phyloP scores from a whole-genome alignment of 2,113 vertebrate species.

The Tamias sibiricus region DNA sequence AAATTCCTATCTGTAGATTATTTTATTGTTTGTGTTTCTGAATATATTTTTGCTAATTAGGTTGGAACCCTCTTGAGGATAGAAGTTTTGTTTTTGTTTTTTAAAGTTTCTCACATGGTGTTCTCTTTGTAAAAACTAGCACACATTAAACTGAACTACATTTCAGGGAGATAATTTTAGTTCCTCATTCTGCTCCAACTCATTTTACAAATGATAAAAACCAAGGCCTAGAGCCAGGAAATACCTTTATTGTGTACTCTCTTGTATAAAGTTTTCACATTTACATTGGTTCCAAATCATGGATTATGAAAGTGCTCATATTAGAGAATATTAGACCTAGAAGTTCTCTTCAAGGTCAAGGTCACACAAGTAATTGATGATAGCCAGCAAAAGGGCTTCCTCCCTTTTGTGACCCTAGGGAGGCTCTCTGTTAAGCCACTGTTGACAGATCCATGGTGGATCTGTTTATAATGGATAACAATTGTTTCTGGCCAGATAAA shows the following conservation, averaged over 20 bases:
- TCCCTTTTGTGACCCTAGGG: background rate
- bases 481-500: background rate
- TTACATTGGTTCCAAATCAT: background rate
- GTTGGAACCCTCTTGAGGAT: background rate
- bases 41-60: background rate
- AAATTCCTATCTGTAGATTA: background rate
- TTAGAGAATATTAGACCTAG: conserved; percentile 1
- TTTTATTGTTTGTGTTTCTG: background rate
- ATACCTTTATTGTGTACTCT: background rate
- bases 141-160: background rate
- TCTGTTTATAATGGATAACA: background rate
- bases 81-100: background rate
- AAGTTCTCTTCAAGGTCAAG: background rate
- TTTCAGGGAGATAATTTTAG: background rate
- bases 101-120: background rate
- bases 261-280: background rate
- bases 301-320: background rate
- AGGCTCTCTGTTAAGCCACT: background rate
- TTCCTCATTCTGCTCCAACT: background rate
- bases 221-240: background rate
- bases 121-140: background rate
- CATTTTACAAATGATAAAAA: conserved; percentile 13
- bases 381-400: background rate
- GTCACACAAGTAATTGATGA: background rate
- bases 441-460: background rate